Percentiles rank a stretch among this genome's conserved stretches.
Evolutionary conservation across 2,113 vertebrate species (phyloP).

Genomic region (Redunca redunca): DNA sequence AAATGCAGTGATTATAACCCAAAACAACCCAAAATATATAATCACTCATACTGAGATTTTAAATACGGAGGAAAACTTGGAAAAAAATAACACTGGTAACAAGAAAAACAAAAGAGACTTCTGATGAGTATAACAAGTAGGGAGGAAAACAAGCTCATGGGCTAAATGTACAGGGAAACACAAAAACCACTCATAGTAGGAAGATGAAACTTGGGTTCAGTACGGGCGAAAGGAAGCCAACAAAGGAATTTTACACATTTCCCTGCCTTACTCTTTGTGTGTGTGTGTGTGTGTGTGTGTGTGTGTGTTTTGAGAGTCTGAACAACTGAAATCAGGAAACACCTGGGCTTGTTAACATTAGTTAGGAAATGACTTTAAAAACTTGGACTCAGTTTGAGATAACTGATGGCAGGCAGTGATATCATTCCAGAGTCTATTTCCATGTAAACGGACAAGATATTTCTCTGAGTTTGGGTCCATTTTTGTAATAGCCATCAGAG

Average conservation of each 20-base stretch:
- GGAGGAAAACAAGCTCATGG: not conserved
- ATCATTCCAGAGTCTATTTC: constrained; percentile 34
- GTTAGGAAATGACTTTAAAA: constrained; percentile 74
- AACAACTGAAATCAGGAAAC: constrained; percentile 75
- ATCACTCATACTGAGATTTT: not conserved
- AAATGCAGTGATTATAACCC: not conserved
- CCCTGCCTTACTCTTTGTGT: constrained; percentile 35
- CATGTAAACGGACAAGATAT: not conserved
- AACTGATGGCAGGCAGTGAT: constrained; percentile 50
- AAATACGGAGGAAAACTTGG: not conserved
- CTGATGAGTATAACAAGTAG: not conserved
- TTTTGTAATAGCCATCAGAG: constrained; percentile 18
- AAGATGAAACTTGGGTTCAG: constrained; percentile 10
- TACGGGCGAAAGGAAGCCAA: constrained; percentile 50
- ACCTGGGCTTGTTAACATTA: constrained; percentile 74
- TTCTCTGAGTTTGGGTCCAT: constrained; percentile 16
- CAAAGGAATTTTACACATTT: constrained; percentile 71
- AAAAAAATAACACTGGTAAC: not conserved
- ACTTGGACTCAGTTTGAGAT: constrained; percentile 60
- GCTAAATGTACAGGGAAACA: not conserved
- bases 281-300: no score
- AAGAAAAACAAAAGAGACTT: not conserved
- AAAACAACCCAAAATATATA: not conserved
- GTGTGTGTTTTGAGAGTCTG: not conserved
- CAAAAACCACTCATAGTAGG: not conserved